Evolutionary conservation across 2,888 invertebrate genomes (phyloP).

Genomic region (Pteria penguin): DNA sequence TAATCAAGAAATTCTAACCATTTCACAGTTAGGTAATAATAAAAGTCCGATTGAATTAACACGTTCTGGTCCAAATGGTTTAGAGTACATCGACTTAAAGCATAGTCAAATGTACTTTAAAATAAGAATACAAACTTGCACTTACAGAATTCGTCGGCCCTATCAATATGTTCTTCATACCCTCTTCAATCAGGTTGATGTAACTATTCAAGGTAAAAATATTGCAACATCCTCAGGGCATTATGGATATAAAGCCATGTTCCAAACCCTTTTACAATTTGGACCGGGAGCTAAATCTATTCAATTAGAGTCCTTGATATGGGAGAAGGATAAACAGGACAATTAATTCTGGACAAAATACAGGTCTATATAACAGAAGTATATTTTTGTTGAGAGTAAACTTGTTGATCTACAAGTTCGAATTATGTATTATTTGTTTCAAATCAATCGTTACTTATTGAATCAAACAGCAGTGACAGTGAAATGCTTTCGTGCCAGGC

Average conservation of each 20-base stretch:
- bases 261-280: constrained; percentile 44
- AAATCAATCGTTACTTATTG: constrained; percentile 5
- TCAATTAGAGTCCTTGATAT: constrained; percentile 44
- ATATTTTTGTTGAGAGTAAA: constrained; percentile 10
- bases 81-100: constrained; percentile 44
- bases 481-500: constrained; percentile 41
- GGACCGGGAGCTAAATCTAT: constrained; percentile 32
- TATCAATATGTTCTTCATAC: constrained; percentile 46
- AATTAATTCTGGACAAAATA: constrained; percentile 25
- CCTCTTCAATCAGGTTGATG: constrained; percentile 50
- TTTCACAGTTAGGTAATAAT: constrained; percentile 20
- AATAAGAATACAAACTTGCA: constrained; percentile 29
- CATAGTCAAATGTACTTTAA: constrained; percentile 36
- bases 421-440: neutral
- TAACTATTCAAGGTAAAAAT: constrained; percentile 49
- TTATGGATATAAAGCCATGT: constrained; percentile 48
- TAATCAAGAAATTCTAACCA: constrained; percentile 41
- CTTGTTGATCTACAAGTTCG: constrained; percentile 7
- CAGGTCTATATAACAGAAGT: constrained; percentile 33
- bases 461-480: constrained; percentile 29
- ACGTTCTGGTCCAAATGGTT: constrained; percentile 33
- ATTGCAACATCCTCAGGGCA: constrained; percentile 42
- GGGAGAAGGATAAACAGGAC: constrained; percentile 32
- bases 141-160: constrained; percentile 41
- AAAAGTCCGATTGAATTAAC: constrained; percentile 18